Conservation (phyloP, 2,113 vertebrate species). For the Paratilapia polleni region DNA sequence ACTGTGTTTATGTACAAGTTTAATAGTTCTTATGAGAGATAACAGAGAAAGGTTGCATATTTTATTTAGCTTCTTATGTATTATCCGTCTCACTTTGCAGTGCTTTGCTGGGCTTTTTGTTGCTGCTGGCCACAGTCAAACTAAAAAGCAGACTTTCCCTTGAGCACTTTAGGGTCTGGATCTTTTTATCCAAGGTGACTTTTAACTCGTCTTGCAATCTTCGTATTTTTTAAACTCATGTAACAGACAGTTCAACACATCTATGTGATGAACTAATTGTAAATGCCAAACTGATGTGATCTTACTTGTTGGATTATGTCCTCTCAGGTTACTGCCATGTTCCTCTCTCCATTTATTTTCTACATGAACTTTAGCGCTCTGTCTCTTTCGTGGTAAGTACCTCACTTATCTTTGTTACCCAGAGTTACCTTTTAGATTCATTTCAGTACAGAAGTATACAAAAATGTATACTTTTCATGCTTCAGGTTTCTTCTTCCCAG, state of each 20-base stretch:
- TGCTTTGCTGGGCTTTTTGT: constrained; percentile 89
- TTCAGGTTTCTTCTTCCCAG: background rate
- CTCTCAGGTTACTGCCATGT: constrained; percentile 84
- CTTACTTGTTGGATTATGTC: background rate
- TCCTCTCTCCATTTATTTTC: constrained; percentile 86
- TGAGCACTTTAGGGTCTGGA: constrained; percentile 87
- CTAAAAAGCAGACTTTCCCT: constrained; percentile 83
- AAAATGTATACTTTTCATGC: background rate
- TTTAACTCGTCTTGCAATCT: background rate
- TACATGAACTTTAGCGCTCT: constrained; percentile 75
- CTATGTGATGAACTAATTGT: background rate
- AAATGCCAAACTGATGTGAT: background rate
- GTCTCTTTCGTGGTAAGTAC: constrained; percentile 86
- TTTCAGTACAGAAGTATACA: background rate
- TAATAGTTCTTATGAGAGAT: background rate
- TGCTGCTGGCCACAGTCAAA: constrained; percentile 87
- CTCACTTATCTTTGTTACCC: background rate
- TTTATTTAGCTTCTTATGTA: background rate
- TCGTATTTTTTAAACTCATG: background rate
- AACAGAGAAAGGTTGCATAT: background rate
- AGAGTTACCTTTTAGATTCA: background rate
- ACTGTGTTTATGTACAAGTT: background rate
- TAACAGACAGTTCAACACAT: background rate
- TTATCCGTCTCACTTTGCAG: constrained; percentile 68
- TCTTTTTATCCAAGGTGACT: constrained; percentile 91